Evolutionary conservation across 2,888 invertebrate genomes (phyloP).

Genomic region (Phortica magna): DNA sequence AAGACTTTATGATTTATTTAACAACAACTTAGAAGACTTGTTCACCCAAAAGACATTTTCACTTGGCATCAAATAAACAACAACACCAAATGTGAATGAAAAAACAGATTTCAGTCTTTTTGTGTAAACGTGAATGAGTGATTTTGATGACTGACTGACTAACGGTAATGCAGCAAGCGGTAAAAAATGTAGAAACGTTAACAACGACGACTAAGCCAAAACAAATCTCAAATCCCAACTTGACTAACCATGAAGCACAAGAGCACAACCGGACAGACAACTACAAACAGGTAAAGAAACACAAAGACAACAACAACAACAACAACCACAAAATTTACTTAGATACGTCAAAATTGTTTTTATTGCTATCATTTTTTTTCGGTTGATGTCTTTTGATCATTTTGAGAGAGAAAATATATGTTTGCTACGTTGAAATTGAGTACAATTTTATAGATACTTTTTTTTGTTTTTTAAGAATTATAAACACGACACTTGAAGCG

Average conservation of each 20-base stretch:
- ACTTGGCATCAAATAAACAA: not conserved
- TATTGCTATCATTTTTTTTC: too few relatives aligned
- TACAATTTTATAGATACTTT: too few relatives aligned
- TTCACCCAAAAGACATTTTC: not conserved
- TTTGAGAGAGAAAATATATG: too few relatives aligned
- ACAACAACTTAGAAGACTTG: too few relatives aligned
- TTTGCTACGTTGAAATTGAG: too few relatives aligned
- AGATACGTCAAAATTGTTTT: too few relatives aligned
- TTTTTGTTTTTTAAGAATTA: too few relatives aligned
- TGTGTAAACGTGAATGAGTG: not conserved
- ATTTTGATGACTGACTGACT: conserved; percentile 11
- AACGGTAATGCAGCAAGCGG: conserved; percentile 7
- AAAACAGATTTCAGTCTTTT: not conserved
- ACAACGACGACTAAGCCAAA: not conserved
- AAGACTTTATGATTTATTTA: too few relatives aligned
- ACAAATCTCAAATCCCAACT: conserved; percentile 3
- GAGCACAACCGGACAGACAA: not conserved
- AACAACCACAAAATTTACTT: not conserved
- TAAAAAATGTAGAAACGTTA: not conserved
- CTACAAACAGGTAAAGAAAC: conserved; percentile 1
- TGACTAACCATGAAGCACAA: not conserved
- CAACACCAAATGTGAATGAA: not conserved
- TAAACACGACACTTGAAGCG: too few relatives aligned
- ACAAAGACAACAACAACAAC: not conserved
- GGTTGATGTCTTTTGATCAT: too few relatives aligned